Evolutionary conservation across 2,888 invertebrate genomes (phyloP).

Genomic region (Falcaria lacertinaria): DNA sequence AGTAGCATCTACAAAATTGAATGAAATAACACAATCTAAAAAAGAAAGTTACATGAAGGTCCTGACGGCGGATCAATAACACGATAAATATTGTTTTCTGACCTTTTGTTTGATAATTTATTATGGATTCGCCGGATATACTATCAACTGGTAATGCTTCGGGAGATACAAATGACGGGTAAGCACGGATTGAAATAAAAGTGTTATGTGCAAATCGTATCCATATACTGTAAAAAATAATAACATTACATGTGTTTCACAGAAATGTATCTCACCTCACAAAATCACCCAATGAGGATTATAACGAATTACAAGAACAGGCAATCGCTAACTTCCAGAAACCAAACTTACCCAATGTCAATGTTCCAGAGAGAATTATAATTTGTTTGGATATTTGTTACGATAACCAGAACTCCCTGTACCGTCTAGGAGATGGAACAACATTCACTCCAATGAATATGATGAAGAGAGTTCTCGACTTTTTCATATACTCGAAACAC

Average conservation of each 20-base stretch:
- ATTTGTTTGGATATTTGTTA: slow-evolving; percentile 82
- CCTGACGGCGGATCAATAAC: no score
- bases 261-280: slow-evolving; percentile 15
- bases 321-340: slow-evolving; percentile 65
- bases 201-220: no score
- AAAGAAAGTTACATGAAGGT: no score
- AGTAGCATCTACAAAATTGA: no score
- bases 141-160: slow-evolving; percentile 28
- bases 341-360: slow-evolving; percentile 68
- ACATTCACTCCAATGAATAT: slow-evolving; percentile 79
- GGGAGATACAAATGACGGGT: slow-evolving; percentile 31
- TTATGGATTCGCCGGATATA: slow-evolving; percentile 44
- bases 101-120: no score
- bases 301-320: slow-evolving; percentile 48
- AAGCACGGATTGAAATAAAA: no score
- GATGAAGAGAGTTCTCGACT: slow-evolving; percentile 81
- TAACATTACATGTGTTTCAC: no score
- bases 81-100: no score
- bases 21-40: no score
- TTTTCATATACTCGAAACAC: slow-evolving; percentile 82
- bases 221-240: no score
- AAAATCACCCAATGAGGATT: slow-evolving; percentile 21
- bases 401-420: slow-evolving; percentile 77
- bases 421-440: slow-evolving; percentile 72
- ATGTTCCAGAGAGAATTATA: slow-evolving; percentile 82